Evolutionary conservation across 2,797 vertebrate species (phyloP), one percentile per base, ranked within the genome.

Genomic region (Garrulus glandarius): DNA sequence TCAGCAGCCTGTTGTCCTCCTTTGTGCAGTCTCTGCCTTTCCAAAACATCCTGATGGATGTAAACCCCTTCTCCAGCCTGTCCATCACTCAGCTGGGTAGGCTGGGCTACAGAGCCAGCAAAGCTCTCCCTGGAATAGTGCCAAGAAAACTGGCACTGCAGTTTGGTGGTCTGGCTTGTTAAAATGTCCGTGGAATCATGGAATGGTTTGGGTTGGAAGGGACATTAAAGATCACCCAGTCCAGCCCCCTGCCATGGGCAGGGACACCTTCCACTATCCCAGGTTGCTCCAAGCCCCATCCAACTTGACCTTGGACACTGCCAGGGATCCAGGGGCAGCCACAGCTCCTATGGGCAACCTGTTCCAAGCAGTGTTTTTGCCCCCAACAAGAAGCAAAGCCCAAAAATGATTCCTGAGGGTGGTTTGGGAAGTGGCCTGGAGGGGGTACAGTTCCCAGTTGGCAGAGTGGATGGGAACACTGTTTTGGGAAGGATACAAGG

Each of bases 211-310:
- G n/a, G 5, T 6, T 11, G 56, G 27, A 30, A 70, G 49, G 4
- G 24, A 52, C 10, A 0, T 39, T 44, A 44, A 50, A 77, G 17
- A 4, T 11, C 36, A 55, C 0, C 63, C 19, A 3, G 9, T 56
- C 4, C 55, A 39, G 43, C 2, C 10, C 22, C 32, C 15, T 47
- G 26, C 41, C 63, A n/a, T 8, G 10, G 9, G 6, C 43, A 63
- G 29, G 43, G 43, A 64, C 44, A 71, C 7, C 5, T 84, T 1
- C 9, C 18, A 27, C 64, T 13, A 0, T 1, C 50, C 57, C 37
- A 27, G 37, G 5, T 0, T 64, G 50, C 7, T 57, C n/a, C 65
- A 64, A 64, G 13, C 8, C 21, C n/a, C 0, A 0, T 77, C 71
- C 37, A 52, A 0, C 24, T 17, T 39, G 50, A 29, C 10, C 24